These are phyloP conservation scores for Ictidomys tridecemlineatus DNA, from an alignment of 2,113 vertebrate species.

Conservation along the genomic window DNA sequence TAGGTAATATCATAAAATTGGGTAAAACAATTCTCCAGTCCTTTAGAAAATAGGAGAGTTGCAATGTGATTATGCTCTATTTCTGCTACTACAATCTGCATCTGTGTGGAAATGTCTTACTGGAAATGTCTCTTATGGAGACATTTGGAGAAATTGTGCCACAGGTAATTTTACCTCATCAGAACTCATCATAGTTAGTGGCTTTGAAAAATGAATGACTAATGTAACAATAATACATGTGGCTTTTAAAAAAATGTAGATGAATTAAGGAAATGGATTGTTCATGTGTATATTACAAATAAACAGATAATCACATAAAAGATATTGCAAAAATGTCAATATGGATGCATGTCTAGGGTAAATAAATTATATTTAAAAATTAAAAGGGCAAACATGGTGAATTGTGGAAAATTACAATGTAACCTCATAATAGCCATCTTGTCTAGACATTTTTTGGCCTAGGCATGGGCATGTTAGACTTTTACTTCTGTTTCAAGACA, in stretches of 20 bases:
- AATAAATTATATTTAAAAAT: not conserved
- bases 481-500: not conserved
- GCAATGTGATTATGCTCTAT: not conserved
- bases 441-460: not conserved
- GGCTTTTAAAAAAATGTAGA: conserved; percentile 57
- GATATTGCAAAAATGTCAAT: conserved; percentile 39
- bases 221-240: not conserved
- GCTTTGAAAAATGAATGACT: conserved; percentile 55
- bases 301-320: not conserved
- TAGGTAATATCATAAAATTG: not conserved
- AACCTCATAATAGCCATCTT: not conserved
- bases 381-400: not conserved
- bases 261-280: conserved; percentile 27
- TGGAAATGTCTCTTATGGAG: not conserved
- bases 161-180: not conserved
- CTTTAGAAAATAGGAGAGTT: not conserved
- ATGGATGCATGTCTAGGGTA: not conserved
- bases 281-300: not conserved
- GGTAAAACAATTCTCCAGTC: not conserved
- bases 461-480: not conserved
- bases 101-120: not conserved
- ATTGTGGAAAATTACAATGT: not conserved
- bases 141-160: not conserved
- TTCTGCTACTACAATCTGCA: not conserved
- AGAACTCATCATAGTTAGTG: not conserved